Base-by-base conservation (phyloP, 1,140 invertebrate species). In the Elymnias hypermnestra region DNA sequence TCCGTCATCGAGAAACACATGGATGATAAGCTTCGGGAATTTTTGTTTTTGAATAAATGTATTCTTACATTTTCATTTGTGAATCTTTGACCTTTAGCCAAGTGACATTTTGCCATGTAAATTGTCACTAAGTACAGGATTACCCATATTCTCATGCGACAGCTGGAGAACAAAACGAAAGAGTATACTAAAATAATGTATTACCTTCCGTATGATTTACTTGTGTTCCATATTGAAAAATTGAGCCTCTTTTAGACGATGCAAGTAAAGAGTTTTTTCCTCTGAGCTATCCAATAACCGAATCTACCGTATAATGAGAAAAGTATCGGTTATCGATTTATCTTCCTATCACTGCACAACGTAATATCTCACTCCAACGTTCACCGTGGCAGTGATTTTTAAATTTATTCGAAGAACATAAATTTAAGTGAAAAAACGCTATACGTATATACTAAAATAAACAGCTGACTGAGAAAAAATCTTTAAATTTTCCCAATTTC, bases 271-370 rank as follows among this genome's bases (percentile, higher is more conserved):
- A 29, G 26, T n/a, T 29, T 29, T 29, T 29, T 29, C 26, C 26
- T 12, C 9, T 29, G 1, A 29, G 26, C 26, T 29, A 29, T 29
- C 26, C 26, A 29, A 29, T 29, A 29, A 29, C 26, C 26, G 26
- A 29, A 29, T 12, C 31, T 17, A 33, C 31, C 31, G 31, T 33
- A 33, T 33, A 33, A 33, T 33, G 31, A 17, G 31, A 33, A 31
- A 33, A 33, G 31, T 33, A 33, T 33, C 15, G 31, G 31, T 33
- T 33, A 33, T 33, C 31, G 31, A 33, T 33, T 15, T 33, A 33
- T 33, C 31, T 33, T 33, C 31, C 31, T 33, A 33, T 33, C 31
- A 33, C 31, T 17, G 31, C 31, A 33, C 31, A 18, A 8, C 15
- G 31, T 33, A 18, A 33, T 33, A 33, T 13, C 31, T 33, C 31